Evolutionary conservation across 2,797 vertebrate species (phyloP), one percentile per base, ranked within the genome.

Genomic region (Crocidura indochinensis): DNA sequence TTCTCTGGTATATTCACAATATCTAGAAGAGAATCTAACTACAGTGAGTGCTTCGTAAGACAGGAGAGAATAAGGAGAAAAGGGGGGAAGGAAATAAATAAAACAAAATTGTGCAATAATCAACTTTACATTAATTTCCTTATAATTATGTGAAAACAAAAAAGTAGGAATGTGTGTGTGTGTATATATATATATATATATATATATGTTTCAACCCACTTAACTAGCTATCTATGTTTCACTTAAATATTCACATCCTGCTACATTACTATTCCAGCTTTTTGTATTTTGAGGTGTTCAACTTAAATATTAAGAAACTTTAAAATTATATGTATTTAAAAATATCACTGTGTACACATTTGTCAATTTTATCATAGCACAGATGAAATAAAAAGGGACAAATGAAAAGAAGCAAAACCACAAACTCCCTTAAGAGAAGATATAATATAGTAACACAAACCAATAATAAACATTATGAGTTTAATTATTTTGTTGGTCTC

Each of bases 271-370:
- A 51, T 79, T 83, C 31, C 31, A n/a, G 10, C 60, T 82, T 76
- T 73, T 10, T 90, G 10, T 60, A 29, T 77, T 67, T 90, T 83
- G 65, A 65, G 44, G 56, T 51, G 1, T 49, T 76, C 38, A 44
- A 31, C 82, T 80, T 85, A 72, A 86, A 93, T 10, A 83, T 85
- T 69, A 85, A 90, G 72, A 87, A 76, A 88, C 27, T 87, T 49
- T 73, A 65, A 17, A 74, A 8, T 14, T 24, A 9, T 38, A 27
- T 24, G 47, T 77, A n/a, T 78, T n/a, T n/a, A 65, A 76, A 78
- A 72, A 78, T 27, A 29, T 68, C 10, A 14, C 26, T 62, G 9
- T 29, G 10, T 44, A 75, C 8, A 60, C 22, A 68, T 73, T 76
- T 79, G n/a, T 26, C 49, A 69, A 74, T 74, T 68, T n/a, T 51